phyloP scores from a whole-genome alignment of 2,888 invertebrate genomes.

The Leucoptera coffeella region DNA sequence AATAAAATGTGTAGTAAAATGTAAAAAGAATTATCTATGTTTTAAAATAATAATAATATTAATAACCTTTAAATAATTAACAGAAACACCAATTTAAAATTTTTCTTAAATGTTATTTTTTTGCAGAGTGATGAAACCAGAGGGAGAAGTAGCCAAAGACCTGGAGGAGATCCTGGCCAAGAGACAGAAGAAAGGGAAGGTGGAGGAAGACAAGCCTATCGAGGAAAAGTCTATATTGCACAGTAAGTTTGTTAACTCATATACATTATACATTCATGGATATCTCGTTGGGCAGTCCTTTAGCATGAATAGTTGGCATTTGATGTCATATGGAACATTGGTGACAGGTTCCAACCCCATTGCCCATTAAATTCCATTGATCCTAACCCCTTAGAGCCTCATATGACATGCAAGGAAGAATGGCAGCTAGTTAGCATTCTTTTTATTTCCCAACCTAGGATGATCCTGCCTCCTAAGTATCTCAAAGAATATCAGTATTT shows the following conservation, averaged over 20 bases:
- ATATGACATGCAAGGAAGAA: too few relatives aligned
- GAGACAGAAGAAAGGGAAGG: constrained; percentile 79
- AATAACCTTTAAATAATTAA: too few relatives aligned
- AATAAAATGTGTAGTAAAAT: too few relatives aligned
- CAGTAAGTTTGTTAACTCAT: constrained; percentile 67
- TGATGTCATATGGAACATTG: background rate
- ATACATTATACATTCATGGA: too few relatives aligned
- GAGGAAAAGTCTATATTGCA: constrained; percentile 95
- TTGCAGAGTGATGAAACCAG: constrained; percentile 73
- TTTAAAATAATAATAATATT: background rate
- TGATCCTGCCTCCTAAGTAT: too few relatives aligned
- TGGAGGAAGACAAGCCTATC: constrained; percentile 86
- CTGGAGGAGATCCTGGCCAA: constrained; percentile 92
- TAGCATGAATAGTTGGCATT: too few relatives aligned
- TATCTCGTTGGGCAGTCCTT: too few relatives aligned
- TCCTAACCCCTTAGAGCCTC: background rate
- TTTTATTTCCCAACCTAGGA: too few relatives aligned
- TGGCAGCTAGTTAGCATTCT: too few relatives aligned
- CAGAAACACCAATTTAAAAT: too few relatives aligned
- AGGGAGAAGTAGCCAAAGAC: constrained; percentile 89
- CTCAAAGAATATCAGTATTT: background rate
- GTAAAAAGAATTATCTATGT: background rate
- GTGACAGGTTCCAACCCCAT: background rate
- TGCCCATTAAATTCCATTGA: background rate
- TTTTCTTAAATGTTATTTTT: constrained; percentile 1